Conservation (phyloP, 2,797 vertebrate species). For the Cyprinodon diabolis region DNA sequence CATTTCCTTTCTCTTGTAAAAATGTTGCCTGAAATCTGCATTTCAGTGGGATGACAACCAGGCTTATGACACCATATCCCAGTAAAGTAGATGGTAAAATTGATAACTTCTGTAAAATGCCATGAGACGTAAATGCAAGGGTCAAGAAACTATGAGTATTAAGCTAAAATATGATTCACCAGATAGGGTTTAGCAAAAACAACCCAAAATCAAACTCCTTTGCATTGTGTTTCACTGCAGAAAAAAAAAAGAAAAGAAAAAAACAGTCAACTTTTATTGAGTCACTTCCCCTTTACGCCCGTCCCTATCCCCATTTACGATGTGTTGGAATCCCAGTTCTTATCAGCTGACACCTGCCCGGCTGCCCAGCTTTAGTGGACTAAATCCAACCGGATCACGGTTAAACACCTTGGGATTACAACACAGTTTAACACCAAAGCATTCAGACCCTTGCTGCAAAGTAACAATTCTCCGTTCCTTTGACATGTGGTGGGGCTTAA, state of each 20-base stretch:
- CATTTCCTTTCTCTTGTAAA: too few species aligned
- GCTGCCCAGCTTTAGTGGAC: constrained; percentile 44
- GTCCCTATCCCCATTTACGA: constrained; percentile 22
- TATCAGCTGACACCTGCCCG: constrained; percentile 63
- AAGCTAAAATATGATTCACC: not conserved
- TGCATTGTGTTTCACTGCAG: not conserved
- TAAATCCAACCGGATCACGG: constrained; percentile 63
- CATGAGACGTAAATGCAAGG: too few species aligned
- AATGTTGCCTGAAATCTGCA: too few species aligned
- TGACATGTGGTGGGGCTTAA: constrained; percentile 39
- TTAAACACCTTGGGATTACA: constrained; percentile 65
- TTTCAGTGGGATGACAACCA: too few species aligned
- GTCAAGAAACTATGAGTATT: not conserved
- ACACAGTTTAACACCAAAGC: constrained; percentile 52
- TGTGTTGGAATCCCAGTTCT: constrained; percentile 61
- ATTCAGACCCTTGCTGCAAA: constrained; percentile 35
- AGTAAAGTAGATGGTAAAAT: too few species aligned
- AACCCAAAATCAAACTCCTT: not conserved
- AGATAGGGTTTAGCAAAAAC: not conserved
- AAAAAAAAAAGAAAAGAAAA: not conserved
- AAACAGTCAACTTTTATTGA: constrained; percentile 9
- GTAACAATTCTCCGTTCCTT: constrained; percentile 39
- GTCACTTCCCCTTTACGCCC: not conserved
- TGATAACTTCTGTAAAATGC: too few species aligned
- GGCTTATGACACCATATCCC: too few species aligned